Conservation (phyloP, 2,888 invertebrate genomes). For the Xanthia togata region DNA sequence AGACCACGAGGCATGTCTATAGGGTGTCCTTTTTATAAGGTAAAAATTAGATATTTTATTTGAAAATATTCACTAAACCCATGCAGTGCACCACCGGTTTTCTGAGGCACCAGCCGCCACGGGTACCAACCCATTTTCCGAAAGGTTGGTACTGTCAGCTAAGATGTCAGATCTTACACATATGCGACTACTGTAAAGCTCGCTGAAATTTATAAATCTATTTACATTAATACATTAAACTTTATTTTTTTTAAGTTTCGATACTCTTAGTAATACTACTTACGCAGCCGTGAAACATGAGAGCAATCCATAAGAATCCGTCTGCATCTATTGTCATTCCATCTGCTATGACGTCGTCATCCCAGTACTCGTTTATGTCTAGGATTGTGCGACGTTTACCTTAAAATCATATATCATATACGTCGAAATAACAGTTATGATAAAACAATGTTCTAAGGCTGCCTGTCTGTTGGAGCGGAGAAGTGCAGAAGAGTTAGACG, state of each 20-base stretch:
- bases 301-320: conserved; percentile 93
- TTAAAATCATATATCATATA: conserved; percentile 4
- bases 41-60: no score
- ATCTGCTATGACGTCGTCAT: conserved; percentile 80
- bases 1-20: no score
- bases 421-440: not conserved
- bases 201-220: no score
- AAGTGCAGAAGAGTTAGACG: not conserved
- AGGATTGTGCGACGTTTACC: conserved; percentile 80
- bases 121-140: no score
- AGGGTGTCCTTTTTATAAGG: no score
- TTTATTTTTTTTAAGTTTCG: not conserved
- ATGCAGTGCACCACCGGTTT: no score
- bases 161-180: no score
- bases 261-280: conserved; percentile 24
- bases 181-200: no score
- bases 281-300: conserved; percentile 90
- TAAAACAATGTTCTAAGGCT: not conserved
- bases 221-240: not conserved
- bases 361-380: conserved; percentile 79
- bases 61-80: no score
- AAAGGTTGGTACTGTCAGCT: no score
- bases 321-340: conserved; percentile 93
- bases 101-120: no score
- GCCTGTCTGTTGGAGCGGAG: not conserved